phyloP scores from a whole-genome alignment of 2,113 vertebrate species.

The Xenus cinereus region DNA sequence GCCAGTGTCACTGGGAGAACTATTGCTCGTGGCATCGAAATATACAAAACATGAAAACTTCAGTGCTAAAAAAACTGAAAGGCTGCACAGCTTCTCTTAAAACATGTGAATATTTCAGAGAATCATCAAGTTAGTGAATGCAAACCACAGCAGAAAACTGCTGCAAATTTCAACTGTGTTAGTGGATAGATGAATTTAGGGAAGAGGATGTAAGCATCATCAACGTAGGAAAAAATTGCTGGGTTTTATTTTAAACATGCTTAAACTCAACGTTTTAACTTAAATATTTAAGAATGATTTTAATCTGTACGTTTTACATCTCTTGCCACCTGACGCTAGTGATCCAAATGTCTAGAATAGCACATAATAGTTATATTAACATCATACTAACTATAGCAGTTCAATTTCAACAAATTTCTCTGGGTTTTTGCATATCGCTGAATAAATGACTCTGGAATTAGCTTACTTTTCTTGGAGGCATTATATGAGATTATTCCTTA shows the following conservation, averaged over 20 bases:
- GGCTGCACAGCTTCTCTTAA: not conserved
- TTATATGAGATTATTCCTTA: conserved; percentile 64
- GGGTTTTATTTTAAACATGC: conserved; percentile 52
- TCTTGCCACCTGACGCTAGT: conserved; percentile 22
- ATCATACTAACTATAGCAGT: conserved; percentile 53
- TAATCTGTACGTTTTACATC: not conserved
- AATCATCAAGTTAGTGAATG: conserved; percentile 2
- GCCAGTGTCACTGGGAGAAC: not conserved
- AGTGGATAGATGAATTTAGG: conserved; percentile 1
- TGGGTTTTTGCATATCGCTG: conserved; percentile 56
- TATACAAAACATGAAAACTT: not conserved
- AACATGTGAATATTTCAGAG: not conserved
- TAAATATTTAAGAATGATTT: conserved; percentile 41
- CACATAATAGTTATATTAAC: conserved; percentile 42
- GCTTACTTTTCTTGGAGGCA: conserved; percentile 65
- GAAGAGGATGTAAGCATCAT: conserved; percentile 14
- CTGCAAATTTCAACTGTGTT: conserved; percentile 4
- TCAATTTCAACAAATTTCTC: conserved; percentile 52
- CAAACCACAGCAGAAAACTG: conserved; percentile 42
- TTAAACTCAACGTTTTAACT: not conserved
- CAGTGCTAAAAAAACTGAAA: not conserved
- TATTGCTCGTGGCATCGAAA: not conserved
- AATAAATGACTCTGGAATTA: conserved; percentile 66
- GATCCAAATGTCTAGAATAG: conserved; percentile 27
- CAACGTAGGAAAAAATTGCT: not conserved